These are phyloP conservation scores for Alethe diademata DNA, from an alignment of 2,113 vertebrate species.

Conservation along the genomic window DNA sequence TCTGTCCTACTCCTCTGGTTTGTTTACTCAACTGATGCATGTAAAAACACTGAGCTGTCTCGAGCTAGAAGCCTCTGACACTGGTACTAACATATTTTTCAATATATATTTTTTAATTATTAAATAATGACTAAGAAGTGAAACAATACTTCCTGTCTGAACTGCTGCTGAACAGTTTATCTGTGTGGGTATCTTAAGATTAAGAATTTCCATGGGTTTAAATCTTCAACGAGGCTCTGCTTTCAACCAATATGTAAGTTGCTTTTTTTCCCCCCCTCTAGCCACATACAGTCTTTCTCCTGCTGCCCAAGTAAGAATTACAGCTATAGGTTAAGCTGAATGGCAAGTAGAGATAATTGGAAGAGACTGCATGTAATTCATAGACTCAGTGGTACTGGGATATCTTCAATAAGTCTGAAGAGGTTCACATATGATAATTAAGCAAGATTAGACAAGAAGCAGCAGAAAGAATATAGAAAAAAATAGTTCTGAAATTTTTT, in stretches of 20 bases:
- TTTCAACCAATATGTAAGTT: neutral
- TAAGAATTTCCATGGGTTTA: neutral
- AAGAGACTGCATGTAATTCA: neutral
- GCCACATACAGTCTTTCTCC: neutral
- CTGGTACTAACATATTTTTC: neutral
- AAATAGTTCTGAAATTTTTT: neutral
- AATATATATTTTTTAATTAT: neutral
- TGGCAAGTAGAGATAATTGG: neutral
- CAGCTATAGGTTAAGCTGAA: neutral
- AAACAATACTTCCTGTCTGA: neutral
- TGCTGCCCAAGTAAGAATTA: neutral
- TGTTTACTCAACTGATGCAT: neutral
- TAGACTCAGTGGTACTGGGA: neutral
- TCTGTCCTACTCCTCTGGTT: neutral
- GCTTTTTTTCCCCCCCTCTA: fast-evolving
- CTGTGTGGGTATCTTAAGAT: neutral
- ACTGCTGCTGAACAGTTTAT: neutral
- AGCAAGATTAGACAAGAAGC: neutral
- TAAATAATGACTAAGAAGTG: neutral
- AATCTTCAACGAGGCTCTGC: neutral
- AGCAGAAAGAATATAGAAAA: neutral
- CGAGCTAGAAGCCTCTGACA: neutral
- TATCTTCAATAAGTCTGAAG: neutral
- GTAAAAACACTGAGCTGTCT: neutral
- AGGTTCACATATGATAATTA: neutral